These are phyloP conservation scores for Heliothis peltigera DNA, from an alignment of 2,888 invertebrate genomes.

Conservation along the genomic window DNA sequence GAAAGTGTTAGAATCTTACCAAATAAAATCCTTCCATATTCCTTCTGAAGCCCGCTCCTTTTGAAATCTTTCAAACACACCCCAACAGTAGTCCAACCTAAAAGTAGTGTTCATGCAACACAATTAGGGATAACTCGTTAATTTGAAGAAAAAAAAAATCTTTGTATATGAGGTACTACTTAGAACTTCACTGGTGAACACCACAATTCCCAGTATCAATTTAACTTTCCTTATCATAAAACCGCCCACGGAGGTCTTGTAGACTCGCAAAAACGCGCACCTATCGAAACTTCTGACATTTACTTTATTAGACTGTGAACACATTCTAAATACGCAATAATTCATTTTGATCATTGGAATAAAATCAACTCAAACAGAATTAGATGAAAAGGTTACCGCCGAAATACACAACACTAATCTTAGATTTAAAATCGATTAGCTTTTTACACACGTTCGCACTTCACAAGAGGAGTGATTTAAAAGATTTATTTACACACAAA, in stretches of 20 bases:
- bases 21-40: too few relatives aligned
- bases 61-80: too few relatives aligned
- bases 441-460: constrained; percentile 1
- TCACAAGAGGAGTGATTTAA: constrained; percentile 12
- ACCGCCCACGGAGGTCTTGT: neutral
- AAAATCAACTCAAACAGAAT: constrained; percentile 17
- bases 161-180: too few relatives aligned
- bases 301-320: constrained; percentile 18
- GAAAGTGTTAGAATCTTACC: too few relatives aligned
- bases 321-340: neutral
- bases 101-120: too few relatives aligned
- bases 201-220: neutral
- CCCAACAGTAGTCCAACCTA: too few relatives aligned
- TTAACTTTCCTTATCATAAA: constrained; percentile 11
- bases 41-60: too few relatives aligned
- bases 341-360: constrained; percentile 10
- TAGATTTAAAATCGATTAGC: constrained; percentile 18
- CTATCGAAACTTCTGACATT: constrained; percentile 32
- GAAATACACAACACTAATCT: constrained; percentile 6
- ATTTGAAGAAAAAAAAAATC: too few relatives aligned
- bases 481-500: constrained; percentile 15
- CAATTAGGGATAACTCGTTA: too few relatives aligned
- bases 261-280: constrained; percentile 8
- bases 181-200: neutral
- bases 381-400: constrained; percentile 15